These are phyloP conservation scores for Autographa gamma DNA, from an alignment of 2,888 invertebrate species.

Conservation along the genomic window DNA sequence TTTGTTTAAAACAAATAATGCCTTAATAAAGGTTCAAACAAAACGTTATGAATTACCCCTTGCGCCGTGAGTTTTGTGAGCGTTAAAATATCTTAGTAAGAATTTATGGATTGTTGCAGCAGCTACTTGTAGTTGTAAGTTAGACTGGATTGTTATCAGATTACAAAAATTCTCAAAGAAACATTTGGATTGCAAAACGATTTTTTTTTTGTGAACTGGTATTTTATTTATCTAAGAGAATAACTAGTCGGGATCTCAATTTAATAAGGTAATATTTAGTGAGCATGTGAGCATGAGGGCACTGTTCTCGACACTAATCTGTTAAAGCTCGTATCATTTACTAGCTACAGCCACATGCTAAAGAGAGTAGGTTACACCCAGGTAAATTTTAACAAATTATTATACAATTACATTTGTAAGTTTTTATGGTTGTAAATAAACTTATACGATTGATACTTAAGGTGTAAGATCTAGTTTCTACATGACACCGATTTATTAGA, in stretches of 20 bases:
- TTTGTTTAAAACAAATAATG: constrained; percentile 67
- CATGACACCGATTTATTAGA: not conserved
- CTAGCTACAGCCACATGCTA: not conserved
- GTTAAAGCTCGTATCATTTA: not conserved
- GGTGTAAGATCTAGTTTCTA: not conserved
- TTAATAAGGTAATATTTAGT: constrained; percentile 1
- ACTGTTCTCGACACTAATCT: not conserved
- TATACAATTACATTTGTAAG: too few species aligned
- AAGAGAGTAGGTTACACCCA: too few species aligned
- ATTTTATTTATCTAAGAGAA: too few species aligned
- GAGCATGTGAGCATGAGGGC: too few species aligned
- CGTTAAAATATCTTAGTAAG: constrained; percentile 41
- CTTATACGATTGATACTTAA: too few species aligned
- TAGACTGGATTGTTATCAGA: not conserved
- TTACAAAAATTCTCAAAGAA: not conserved
- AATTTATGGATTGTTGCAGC: constrained; percentile 10
- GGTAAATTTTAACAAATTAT: not conserved
- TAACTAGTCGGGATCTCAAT: too few species aligned
- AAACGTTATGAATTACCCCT: constrained; percentile 69
- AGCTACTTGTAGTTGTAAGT: not conserved
- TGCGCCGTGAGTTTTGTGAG: constrained; percentile 65
- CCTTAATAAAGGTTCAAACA: constrained; percentile 63
- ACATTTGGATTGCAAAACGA: too few species aligned
- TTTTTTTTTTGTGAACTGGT: too few species aligned
- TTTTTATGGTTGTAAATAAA: too few species aligned